A percentile compares a stretch with the other conserved stretches of the same genome.
Evolutionary conservation across 2,888 invertebrate genomes (phyloP).

Genomic region (Limnephilus rhombicus): DNA sequence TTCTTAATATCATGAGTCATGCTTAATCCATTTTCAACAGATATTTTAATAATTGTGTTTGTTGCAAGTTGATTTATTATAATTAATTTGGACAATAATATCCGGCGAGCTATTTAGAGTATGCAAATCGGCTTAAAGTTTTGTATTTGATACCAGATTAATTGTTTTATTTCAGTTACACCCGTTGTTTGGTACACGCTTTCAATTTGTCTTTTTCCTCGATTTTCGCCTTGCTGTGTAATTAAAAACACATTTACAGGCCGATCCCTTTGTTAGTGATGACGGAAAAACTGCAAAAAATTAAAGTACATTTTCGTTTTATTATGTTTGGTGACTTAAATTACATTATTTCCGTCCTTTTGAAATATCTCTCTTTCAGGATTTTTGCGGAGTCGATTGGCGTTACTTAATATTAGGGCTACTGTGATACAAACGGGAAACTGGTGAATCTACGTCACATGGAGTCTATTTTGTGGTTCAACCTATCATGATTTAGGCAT

Average conservation of each 20-base stretch:
- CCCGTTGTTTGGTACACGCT: slow-evolving; percentile 6
- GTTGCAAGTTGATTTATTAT: neutral
- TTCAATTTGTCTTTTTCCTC: slow-evolving; percentile 24
- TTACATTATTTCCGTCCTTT: neutral
- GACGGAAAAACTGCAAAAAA: neutral
- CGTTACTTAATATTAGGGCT: no score
- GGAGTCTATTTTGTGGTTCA: no score
- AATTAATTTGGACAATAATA: neutral
- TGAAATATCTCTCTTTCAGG: neutral
- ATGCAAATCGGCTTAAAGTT: neutral
- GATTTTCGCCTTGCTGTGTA: slow-evolving; percentile 25
- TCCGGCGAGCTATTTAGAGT: neutral
- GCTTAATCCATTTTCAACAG: neutral
- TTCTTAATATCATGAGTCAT: neutral
- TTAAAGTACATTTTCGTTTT: neutral
- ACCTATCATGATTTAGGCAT: no score
- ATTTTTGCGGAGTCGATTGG: neutral
- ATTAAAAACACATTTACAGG: slow-evolving; percentile 32
- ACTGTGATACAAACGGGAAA: no score
- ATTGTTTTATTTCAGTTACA: slow-evolving; percentile 31
- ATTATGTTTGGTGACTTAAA: neutral
- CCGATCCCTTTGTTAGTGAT: neutral
- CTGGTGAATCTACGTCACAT: no score
- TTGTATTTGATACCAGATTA: slow-evolving; percentile 25
- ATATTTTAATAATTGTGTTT: neutral